A percentile compares a stretch with the other conserved stretches of the same genome.
phyloP scores from a whole-genome alignment of 2,113 vertebrate species.

The Benitochromis conjunctus region DNA sequence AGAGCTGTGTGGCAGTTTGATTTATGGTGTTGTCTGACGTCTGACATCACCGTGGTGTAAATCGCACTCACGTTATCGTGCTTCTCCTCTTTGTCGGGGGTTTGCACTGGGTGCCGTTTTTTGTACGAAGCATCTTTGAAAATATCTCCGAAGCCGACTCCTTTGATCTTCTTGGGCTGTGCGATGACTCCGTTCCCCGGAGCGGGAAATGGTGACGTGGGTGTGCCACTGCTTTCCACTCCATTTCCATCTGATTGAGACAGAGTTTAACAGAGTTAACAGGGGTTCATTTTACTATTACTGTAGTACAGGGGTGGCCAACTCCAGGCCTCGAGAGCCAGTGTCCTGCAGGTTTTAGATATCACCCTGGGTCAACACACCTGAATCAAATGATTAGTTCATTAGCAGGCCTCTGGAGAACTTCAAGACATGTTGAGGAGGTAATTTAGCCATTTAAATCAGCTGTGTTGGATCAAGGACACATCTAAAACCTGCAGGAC shows the following conservation, averaged over 20 bases:
- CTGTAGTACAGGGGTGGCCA: no score
- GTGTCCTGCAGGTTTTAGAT: no score
- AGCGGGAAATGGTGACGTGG: slow-evolving; percentile 74
- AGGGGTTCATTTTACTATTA: not conserved
- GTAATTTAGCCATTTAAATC: no score
- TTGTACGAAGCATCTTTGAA: slow-evolving; percentile 92
- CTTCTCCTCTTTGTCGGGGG: slow-evolving; percentile 82
- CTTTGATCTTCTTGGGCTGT: slow-evolving; percentile 92
- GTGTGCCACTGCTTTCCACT: slow-evolving; percentile 48
- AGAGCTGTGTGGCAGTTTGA: not conserved
- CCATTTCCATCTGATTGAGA: slow-evolving; percentile 44
- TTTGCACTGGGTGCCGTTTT: slow-evolving; percentile 79
- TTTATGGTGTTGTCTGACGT: not conserved
- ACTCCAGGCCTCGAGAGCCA: no score
- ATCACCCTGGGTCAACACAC: no score
- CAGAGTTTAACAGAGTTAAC: not conserved
- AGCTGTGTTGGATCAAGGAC: no score
- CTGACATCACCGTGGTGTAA: not conserved
- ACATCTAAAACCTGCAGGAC: no score
- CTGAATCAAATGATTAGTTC: no score
- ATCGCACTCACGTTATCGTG: slow-evolving; percentile 81
- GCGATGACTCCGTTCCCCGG: slow-evolving; percentile 74
- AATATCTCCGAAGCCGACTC: slow-evolving; percentile 95
- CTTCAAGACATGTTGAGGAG: no score
- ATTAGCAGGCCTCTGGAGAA: no score